These are phyloP conservation scores for Eumerus sabulonum DNA, from an alignment of 2,888 invertebrate genomes.

Conservation along the genomic window DNA sequence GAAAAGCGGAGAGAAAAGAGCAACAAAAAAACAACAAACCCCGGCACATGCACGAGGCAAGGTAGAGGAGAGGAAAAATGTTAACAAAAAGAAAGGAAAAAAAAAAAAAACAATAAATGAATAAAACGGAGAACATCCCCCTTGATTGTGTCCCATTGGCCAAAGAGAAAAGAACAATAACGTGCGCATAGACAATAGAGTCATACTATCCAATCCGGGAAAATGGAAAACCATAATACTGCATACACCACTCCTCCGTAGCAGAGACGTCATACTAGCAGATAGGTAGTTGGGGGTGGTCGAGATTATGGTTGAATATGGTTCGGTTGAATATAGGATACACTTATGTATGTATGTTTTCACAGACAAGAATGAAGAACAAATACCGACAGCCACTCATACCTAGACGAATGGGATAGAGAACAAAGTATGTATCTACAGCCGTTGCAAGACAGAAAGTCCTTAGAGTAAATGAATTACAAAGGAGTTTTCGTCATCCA, in stretches of 20 bases:
- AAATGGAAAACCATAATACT: conserved; percentile 31
- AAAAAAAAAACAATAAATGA: no score
- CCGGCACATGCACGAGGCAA: no score
- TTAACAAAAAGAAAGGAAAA: no score
- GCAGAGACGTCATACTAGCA: conserved; percentile 9
- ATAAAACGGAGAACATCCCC: conserved; percentile 49
- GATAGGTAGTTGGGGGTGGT: no score
- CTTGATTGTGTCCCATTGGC: conserved; percentile 54
- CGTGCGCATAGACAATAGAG: conserved; percentile 64
- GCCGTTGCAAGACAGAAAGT: conserved; percentile 32
- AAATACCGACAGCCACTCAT: no score
- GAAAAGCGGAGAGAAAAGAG: no score
- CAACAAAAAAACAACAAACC: no score
- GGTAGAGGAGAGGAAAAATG: no score
- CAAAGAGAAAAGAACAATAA: conserved; percentile 54
- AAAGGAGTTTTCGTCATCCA: conserved; percentile 25
- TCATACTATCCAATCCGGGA: conserved; percentile 53
- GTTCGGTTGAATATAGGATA: neutral
- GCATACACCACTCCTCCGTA: conserved; percentile 53
- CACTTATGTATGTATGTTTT: neutral
- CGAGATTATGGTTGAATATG: no score
- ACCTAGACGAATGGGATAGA: no score
- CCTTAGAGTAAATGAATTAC: conserved; percentile 58
- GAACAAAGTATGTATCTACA: neutral
- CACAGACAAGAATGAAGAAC: no score